Conservation (phyloP, 2,113 vertebrate species). For the Oncorhynchus masou region DNA sequence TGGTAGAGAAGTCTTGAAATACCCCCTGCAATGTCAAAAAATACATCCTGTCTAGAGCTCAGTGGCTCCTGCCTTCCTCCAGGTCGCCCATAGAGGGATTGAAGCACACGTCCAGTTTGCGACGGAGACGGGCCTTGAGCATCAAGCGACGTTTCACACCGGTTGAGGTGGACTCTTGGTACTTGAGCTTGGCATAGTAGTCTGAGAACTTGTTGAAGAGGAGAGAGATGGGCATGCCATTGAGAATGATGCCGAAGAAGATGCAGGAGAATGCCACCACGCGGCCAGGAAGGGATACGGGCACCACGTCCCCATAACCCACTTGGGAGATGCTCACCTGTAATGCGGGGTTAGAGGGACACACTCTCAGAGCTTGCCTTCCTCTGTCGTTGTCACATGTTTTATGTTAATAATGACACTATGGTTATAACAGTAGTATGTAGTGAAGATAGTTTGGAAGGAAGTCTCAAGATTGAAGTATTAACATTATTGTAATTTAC, state of each 20-base stretch:
- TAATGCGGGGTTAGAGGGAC: background rate
- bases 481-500: too few species aligned
- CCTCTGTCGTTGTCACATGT: too few species aligned
- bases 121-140: slow-evolving; percentile 63
- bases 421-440: too few species aligned
- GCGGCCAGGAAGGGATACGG: slow-evolving; percentile 78
- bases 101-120: slow-evolving; percentile 51
- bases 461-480: too few species aligned
- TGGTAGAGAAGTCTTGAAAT: too few species aligned
- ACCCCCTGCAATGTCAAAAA: too few species aligned
- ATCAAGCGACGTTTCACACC: slow-evolving; percentile 60
- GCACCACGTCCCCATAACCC: slow-evolving; percentile 85
- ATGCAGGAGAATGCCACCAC: slow-evolving; percentile 86
- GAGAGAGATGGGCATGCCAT: slow-evolving; percentile 87
- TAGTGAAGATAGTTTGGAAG: too few species aligned
- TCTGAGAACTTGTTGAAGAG: slow-evolving; percentile 77
- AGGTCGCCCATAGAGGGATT: slow-evolving; percentile 18
- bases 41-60: background rate
- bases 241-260: slow-evolving; percentile 87
- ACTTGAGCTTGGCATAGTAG: slow-evolving; percentile 85
- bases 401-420: too few species aligned
- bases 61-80: background rate
- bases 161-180: slow-evolving; percentile 73
- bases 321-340: slow-evolving; percentile 90
- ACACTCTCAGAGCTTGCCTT: too few species aligned